Conservation (phyloP, 2,888 invertebrate species). For the Ariolimax columbianus region DNA sequence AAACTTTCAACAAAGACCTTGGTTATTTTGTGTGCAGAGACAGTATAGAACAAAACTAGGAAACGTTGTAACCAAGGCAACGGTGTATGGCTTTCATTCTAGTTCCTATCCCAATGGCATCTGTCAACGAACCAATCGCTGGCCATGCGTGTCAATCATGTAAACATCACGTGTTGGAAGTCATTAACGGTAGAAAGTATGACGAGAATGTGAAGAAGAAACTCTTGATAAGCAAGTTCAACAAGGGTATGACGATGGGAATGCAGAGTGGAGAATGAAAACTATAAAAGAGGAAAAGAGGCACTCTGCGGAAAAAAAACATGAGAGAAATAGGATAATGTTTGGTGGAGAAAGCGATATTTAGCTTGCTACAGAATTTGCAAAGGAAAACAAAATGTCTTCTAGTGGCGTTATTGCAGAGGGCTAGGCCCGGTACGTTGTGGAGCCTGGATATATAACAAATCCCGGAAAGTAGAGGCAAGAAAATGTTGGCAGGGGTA, state of each 20-base stretch:
- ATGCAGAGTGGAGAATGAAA: neutral
- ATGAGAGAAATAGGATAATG: too few relatives aligned
- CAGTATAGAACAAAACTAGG: neutral
- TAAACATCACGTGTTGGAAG: slow-evolving; percentile 24
- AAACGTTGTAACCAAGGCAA: neutral
- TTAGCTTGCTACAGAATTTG: too few relatives aligned
- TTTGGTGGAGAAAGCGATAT: neutral
- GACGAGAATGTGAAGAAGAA: slow-evolving; percentile 11
- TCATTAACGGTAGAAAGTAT: slow-evolving; percentile 9
- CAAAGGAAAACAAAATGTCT: too few relatives aligned
- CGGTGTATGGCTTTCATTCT: neutral
- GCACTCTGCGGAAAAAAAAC: neutral
- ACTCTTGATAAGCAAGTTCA: neutral
- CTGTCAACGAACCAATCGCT: slow-evolving; percentile 30
- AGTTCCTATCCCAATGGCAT: neutral
- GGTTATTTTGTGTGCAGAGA: too few relatives aligned
- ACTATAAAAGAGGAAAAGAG: neutral
- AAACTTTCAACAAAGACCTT: too few relatives aligned
- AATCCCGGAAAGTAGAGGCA: too few relatives aligned
- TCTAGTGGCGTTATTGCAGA: too few relatives aligned
- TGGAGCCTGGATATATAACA: too few relatives aligned
- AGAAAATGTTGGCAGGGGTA: too few relatives aligned
- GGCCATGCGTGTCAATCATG: slow-evolving; percentile 37
- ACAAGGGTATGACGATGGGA: neutral
- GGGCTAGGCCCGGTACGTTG: too few relatives aligned